Percentiles rank a stretch among this genome's conserved stretches.
Conservation (phyloP, 2,797 vertebrate genomes). For the Ispidina lecontei region DNA sequence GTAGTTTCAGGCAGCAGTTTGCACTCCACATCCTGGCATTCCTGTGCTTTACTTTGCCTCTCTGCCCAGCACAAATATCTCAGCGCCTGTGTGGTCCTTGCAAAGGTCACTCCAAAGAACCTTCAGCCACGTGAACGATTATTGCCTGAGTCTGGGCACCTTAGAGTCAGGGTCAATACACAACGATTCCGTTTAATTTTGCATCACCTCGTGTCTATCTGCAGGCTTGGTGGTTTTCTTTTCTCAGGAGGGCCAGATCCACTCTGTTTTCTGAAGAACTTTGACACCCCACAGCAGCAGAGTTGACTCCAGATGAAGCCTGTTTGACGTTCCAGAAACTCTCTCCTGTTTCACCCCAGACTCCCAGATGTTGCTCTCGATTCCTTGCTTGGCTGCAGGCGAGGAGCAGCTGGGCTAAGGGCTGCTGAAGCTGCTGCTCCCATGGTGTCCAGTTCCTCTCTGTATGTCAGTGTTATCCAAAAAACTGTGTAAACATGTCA, state of each 20-base stretch:
- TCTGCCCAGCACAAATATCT: accelerated
- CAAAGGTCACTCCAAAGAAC: neutral
- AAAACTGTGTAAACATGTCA: neutral
- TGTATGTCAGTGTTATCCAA: neutral
- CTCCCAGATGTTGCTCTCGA: neutral
- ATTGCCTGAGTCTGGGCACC: neutral
- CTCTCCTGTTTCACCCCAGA: neutral
- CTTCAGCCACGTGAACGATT: neutral
- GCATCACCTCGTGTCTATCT: neutral
- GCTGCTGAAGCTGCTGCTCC: neutral
- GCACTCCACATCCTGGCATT: neutral
- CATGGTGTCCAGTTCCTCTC: neutral
- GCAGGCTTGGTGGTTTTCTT: neutral
- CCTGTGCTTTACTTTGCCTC: neutral
- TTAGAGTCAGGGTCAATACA: constrained; percentile 10
- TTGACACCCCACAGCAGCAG: neutral
- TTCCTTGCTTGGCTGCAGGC: neutral
- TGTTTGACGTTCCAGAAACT: neutral
- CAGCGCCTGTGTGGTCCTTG: neutral
- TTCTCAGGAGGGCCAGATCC: neutral
- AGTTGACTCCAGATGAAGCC: neutral
- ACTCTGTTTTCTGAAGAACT: neutral
- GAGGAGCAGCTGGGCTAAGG: neutral
- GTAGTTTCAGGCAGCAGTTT: neutral
- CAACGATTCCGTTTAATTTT: neutral